Evolutionary conservation across 2,888 invertebrate genomes (phyloP).

Genomic region (Scaptomyza cyrtandrae): DNA sequence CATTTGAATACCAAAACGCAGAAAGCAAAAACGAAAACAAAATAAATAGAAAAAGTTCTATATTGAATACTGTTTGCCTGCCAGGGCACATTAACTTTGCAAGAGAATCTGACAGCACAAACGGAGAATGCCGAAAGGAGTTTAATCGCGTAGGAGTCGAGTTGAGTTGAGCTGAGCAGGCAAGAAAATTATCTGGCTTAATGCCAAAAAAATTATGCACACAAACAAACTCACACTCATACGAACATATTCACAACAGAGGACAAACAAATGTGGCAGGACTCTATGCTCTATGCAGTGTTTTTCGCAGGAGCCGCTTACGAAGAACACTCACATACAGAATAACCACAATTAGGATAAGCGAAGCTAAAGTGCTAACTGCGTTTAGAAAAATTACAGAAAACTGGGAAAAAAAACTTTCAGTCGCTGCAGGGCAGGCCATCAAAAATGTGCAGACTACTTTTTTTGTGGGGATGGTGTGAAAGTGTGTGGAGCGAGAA

Average conservation of each 20-base stretch:
- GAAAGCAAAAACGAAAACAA: conserved; percentile 4
- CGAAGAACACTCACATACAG: conserved; percentile 59
- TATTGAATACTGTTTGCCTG: conserved; percentile 60
- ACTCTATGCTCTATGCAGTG: conserved; percentile 55
- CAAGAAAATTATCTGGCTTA: conserved; percentile 71
- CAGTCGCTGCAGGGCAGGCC: conserved; percentile 49
- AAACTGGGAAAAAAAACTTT: conserved; percentile 47
- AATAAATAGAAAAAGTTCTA: conserved; percentile 8
- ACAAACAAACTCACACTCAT: conserved; percentile 29
- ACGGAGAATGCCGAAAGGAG: conserved; percentile 30
- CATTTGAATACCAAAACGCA: conserved; percentile 34
- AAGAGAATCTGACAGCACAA: conserved; percentile 45
- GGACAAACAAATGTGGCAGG: conserved; percentile 56
- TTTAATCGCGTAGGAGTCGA: conserved; percentile 22
- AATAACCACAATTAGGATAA: conserved; percentile 77
- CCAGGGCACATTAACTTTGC: conserved; percentile 61
- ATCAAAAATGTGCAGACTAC: conserved; percentile 60
- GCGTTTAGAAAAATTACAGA: conserved; percentile 47
- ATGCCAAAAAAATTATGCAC: conserved; percentile 64
- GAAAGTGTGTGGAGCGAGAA: neutral
- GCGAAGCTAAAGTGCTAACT: conserved; percentile 65
- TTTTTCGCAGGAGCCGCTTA: conserved; percentile 62
- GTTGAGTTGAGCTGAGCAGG: conserved; percentile 59
- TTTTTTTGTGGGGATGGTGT: conserved; percentile 18
- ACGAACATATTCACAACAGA: conserved; percentile 18